phyloP scores from a whole-genome alignment of 2,888 invertebrate species.

The Perdita meconis region DNA sequence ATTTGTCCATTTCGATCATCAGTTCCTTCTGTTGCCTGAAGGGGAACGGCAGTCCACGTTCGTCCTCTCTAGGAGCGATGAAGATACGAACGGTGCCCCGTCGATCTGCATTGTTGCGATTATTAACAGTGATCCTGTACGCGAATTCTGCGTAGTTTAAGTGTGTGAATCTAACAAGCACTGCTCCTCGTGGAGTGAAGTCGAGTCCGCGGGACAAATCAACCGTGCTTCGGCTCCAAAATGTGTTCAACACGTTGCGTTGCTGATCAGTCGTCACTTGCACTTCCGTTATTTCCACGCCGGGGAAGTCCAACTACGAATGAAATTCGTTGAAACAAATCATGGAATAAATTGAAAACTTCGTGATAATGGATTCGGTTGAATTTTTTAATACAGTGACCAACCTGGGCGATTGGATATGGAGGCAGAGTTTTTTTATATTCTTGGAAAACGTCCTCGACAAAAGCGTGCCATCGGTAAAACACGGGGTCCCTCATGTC shows the following conservation, averaged over 20 bases:
- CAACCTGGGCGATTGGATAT: constrained; percentile 87
- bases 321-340: too few relatives aligned
- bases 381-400: too few relatives aligned
- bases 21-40: constrained; percentile 87
- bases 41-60: constrained; percentile 88
- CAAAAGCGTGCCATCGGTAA: constrained; percentile 93
- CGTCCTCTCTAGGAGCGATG: constrained; percentile 88
- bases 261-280: constrained; percentile 85
- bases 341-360: too few relatives aligned
- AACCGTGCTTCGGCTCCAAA: constrained; percentile 92
- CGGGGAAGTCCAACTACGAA: constrained; percentile 87
- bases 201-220: constrained; percentile 93
- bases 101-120: constrained; percentile 84
- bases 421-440: constrained; percentile 90
- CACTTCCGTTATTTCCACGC: constrained; percentile 87
- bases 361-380: too few relatives aligned
- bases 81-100: constrained; percentile 90
- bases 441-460: constrained; percentile 91
- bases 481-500: constrained; percentile 95
- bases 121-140: constrained; percentile 88
- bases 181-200: constrained; percentile 91
- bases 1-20: constrained; percentile 91
- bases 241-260: constrained; percentile 87
- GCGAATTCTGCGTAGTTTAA: constrained; percentile 90
- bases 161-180: constrained; percentile 91